A percentile compares a stretch with the other conserved stretches of the same genome.
Evolutionary conservation across 2,113 vertebrate species (phyloP).

Genomic region (Siniperca chuatsi): DNA sequence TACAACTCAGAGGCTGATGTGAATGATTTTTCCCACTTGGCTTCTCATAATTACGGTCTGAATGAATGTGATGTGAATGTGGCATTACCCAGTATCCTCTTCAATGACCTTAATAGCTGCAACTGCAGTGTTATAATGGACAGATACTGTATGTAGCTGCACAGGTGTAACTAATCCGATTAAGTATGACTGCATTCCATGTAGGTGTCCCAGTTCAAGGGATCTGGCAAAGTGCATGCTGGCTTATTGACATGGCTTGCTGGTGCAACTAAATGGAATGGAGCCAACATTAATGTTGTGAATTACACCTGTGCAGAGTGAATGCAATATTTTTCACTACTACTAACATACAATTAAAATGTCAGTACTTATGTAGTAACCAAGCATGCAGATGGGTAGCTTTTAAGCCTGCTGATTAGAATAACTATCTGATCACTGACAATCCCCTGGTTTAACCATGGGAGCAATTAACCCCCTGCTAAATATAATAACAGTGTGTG

Average conservation of each 20-base stretch:
- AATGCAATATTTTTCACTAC: not conserved
- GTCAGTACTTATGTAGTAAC: not conserved
- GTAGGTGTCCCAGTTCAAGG: not conserved
- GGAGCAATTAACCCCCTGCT: conserved; percentile 16
- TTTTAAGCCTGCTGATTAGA: conserved; percentile 38
- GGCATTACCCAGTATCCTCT: not conserved
- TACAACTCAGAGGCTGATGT: too few species aligned
- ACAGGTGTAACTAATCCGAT: not conserved
- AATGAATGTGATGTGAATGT: not conserved
- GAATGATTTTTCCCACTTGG: not conserved
- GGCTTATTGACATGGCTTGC: not conserved
- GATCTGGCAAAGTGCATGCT: not conserved
- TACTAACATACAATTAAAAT: not conserved
- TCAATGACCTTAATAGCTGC: not conserved
- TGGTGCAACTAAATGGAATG: not conserved
- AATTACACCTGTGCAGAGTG: not conserved
- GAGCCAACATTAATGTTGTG: not conserved
- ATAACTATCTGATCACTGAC: conserved; percentile 19
- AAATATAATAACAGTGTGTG: conserved; percentile 24
- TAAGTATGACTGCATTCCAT: not conserved
- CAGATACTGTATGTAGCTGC: not conserved
- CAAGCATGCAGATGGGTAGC: conserved; percentile 4
- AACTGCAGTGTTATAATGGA: not conserved
- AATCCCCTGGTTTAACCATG: conserved; percentile 15
- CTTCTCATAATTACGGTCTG: too few species aligned